These are phyloP conservation scores for Triplophysa siluroides DNA, from an alignment of 2,113 vertebrate species.

Conservation along the genomic window DNA sequence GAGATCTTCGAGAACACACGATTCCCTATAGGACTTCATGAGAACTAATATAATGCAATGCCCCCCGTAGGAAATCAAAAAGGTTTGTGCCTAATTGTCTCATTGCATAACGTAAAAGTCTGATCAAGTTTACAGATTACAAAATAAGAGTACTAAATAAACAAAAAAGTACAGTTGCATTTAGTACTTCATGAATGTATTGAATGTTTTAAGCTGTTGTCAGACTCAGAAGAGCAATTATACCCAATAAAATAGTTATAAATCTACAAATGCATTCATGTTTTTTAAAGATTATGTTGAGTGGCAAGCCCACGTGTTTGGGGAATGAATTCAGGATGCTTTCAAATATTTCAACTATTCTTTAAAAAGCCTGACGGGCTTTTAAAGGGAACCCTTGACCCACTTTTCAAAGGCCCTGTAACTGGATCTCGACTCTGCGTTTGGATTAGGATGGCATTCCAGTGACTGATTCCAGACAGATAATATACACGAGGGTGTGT, in stretches of 20 bases:
- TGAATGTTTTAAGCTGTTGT: too few relatives aligned
- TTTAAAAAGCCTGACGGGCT: neutral
- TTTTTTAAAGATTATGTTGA: neutral
- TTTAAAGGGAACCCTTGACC: slow-evolving; percentile 56
- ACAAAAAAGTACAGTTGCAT: too few relatives aligned
- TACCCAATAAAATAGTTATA: neutral
- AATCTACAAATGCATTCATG: neutral
- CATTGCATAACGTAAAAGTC: too few relatives aligned
- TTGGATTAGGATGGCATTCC: slow-evolving; percentile 64
- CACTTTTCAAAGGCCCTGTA: slow-evolving; percentile 61
- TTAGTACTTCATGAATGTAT: too few relatives aligned
- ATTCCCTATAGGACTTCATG: too few relatives aligned
- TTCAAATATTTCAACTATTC: neutral
- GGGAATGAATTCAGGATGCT: neutral
- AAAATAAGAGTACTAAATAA: too few relatives aligned
- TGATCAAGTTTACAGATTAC: too few relatives aligned
- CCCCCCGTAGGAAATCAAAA: too few relatives aligned
- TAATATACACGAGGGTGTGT: slow-evolving; percentile 26
- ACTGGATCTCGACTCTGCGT: slow-evolving; percentile 61
- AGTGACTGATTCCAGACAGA: slow-evolving; percentile 52
- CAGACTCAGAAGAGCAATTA: too few relatives aligned
- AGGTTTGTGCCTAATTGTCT: too few relatives aligned
- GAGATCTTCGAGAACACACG: too few relatives aligned
- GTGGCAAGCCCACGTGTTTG: neutral
- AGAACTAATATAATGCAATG: too few relatives aligned